Conservation (phyloP, 2,113 vertebrate genomes). For the Paedocypris sp. region DNA sequence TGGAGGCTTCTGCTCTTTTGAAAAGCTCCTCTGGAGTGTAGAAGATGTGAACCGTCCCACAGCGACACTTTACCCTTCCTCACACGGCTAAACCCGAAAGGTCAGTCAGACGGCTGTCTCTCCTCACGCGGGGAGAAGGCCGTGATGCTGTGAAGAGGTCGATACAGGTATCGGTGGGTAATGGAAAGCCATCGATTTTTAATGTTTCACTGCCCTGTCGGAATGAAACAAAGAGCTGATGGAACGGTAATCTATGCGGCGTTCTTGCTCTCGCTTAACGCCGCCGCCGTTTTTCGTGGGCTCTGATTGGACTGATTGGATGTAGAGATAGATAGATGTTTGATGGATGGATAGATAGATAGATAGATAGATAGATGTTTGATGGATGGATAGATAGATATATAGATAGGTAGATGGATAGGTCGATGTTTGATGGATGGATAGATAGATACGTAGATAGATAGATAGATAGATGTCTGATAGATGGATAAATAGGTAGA, state of each 20-base stretch:
- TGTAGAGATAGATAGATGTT: no score
- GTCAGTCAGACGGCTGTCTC: slow-evolving; percentile 33
- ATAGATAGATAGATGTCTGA: no score
- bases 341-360: no score
- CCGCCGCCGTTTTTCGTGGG: no score
- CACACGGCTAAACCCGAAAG: slow-evolving; percentile 22
- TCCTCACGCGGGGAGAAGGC: slow-evolving; percentile 23
- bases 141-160: slow-evolving; percentile 7
- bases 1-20: slow-evolving; percentile 10
- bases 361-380: no score
- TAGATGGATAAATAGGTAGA: no score
- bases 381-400: no score
- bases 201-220: slow-evolving; percentile 33
- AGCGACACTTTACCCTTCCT: slow-evolving; percentile 15
- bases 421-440: no score
- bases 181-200: slow-evolving; percentile 38
- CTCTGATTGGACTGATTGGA: no score
- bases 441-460: no score
- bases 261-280: no score
- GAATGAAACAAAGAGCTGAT: slow-evolving; percentile 25
- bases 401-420: no score
- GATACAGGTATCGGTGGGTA: slow-evolving; percentile 31
- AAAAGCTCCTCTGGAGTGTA: slow-evolving; percentile 26
- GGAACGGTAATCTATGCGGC: slow-evolving; percentile 31
- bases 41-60: slow-evolving; percentile 16